A percentile compares a stretch with the other conserved stretches of the same genome.
Conservation (phyloP, 2,888 invertebrate species). For the Chelonus formosanus region DNA sequence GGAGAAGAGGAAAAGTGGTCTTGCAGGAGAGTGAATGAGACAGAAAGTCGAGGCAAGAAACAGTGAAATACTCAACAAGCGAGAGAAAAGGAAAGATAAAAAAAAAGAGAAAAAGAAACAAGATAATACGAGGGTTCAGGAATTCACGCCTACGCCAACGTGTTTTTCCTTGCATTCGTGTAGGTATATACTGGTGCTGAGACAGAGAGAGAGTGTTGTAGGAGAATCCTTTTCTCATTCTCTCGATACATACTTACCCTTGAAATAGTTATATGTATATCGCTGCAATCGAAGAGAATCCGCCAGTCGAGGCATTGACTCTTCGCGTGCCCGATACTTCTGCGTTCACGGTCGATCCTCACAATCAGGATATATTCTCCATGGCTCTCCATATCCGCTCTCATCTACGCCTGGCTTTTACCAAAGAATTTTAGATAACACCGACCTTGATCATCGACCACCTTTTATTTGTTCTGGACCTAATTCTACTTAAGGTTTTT, state of each 20-base stretch:
- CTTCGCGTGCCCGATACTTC: conserved; percentile 22
- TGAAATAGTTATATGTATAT: conserved; percentile 25
- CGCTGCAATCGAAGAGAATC: conserved; percentile 25
- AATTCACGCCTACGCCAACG: conserved; percentile 62
- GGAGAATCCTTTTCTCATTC: conserved; percentile 4
- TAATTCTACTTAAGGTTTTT: too few relatives aligned
- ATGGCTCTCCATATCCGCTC: conserved; percentile 2
- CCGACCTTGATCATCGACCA: too few relatives aligned
- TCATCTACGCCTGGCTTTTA: background rate
- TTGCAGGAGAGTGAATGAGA: conserved; percentile 17
- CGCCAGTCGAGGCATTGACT: conserved; percentile 23
- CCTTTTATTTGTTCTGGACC: too few relatives aligned
- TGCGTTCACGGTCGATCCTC: conserved; percentile 37
- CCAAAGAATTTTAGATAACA: too few relatives aligned
- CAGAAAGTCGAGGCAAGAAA: conserved; percentile 17
- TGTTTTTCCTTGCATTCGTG: conserved; percentile 50
- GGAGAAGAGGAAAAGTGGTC: conserved; percentile 31
- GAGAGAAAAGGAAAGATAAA: conserved; percentile 31
- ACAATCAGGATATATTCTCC: conserved; percentile 35
- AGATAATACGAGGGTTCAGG: conserved; percentile 59
- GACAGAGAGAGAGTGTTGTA: conserved; percentile 6
- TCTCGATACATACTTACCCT: conserved; percentile 1
- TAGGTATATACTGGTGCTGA: background rate
- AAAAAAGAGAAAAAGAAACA: conserved; percentile 42
- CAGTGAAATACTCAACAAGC: conserved; percentile 15